Evolutionary conservation across 2,113 vertebrate genomes (phyloP).

Genomic region (Megaceryle torquata): DNA sequence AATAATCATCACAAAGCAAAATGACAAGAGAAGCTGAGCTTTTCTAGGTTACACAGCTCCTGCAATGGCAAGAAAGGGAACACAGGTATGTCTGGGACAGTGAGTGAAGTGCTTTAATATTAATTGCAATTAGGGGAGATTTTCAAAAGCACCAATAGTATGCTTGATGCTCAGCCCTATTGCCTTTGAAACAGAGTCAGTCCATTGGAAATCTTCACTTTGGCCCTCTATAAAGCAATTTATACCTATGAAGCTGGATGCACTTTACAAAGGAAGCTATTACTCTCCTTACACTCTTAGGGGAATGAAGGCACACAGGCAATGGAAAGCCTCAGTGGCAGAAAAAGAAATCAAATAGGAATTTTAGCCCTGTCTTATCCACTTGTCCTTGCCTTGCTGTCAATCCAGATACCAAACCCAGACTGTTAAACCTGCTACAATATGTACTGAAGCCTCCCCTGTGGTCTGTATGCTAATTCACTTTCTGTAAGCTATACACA

Average conservation of each 20-base stretch:
- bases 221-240: background rate
- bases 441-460: background rate
- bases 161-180: background rate
- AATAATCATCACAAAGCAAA: background rate
- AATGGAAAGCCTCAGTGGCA: background rate
- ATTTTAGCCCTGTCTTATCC: background rate
- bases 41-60: background rate
- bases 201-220: background rate
- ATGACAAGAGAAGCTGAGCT: background rate
- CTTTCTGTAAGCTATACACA: background rate
- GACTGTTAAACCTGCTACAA: background rate
- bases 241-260: background rate
- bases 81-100: background rate
- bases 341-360: background rate
- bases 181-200: background rate
- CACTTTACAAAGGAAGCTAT: background rate
- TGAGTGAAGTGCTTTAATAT: background rate
- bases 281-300: background rate
- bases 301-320: background rate
- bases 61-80: background rate
- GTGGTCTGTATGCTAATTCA: background rate
- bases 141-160: background rate
- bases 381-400: background rate
- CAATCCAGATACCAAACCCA: background rate
- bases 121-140: background rate